Evolutionary conservation across 2,797 vertebrate genomes (phyloP).

Genomic region (Poeciliopsis presidionis): DNA sequence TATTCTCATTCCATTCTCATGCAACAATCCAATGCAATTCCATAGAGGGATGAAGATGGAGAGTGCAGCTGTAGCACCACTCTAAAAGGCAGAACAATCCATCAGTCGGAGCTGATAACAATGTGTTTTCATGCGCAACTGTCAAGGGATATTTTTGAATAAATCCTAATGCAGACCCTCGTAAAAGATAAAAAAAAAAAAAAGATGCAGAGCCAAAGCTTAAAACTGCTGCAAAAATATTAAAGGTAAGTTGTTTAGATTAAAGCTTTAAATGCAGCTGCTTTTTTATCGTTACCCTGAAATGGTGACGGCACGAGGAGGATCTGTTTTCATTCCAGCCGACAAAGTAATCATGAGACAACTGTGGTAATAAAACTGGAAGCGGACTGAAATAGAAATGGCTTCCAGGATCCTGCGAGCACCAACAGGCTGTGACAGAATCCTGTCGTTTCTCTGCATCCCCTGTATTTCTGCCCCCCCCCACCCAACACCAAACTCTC

Average conservation of each 20-base stretch:
- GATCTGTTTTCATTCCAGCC: slow-evolving; percentile 5
- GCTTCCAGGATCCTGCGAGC: slow-evolving; percentile 30
- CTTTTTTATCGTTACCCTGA: slow-evolving; percentile 4
- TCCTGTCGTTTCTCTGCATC: slow-evolving; percentile 13
- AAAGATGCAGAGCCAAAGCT: background rate
- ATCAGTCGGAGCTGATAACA: slow-evolving; percentile 35
- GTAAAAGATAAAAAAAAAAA: background rate
- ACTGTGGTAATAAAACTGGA: slow-evolving; percentile 42
- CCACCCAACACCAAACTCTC: slow-evolving; percentile 32
- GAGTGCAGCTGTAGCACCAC: slow-evolving; percentile 28
- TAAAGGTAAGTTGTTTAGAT: background rate
- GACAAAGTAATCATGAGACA: slow-evolving; percentile 25
- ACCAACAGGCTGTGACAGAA: slow-evolving; percentile 37
- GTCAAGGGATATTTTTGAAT: slow-evolving; percentile 31
- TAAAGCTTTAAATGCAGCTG: slow-evolving; percentile 7
- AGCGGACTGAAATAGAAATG: slow-evolving; percentile 34
- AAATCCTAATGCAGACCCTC: slow-evolving; percentile 2
- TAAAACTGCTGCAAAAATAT: background rate
- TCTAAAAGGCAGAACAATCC: slow-evolving; percentile 39
- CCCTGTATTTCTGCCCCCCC: slow-evolving; percentile 25
- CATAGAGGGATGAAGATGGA: slow-evolving; percentile 60
- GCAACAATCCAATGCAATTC: slow-evolving; percentile 53
- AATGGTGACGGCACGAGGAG: slow-evolving; percentile 2
- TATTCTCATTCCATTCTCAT: slow-evolving; percentile 53
- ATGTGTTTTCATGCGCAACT: slow-evolving; percentile 18